Evolutionary conservation across 1,140 invertebrate genomes (phyloP).

Genomic region (Battus philenor): DNA sequence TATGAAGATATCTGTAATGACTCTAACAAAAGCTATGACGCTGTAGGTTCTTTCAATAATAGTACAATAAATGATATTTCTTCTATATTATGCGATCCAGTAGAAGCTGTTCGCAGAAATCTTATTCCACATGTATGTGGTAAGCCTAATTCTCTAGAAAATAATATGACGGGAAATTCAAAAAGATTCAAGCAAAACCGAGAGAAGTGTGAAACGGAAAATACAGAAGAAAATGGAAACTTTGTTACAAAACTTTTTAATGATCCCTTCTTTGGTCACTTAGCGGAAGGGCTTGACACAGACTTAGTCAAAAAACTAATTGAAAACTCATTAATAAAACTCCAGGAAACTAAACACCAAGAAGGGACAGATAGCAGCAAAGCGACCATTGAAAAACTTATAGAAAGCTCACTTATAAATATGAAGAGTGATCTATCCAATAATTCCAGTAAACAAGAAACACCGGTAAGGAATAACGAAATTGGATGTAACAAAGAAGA

Average conservation of each 20-base stretch:
- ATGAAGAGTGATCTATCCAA: slow-evolving; percentile 68
- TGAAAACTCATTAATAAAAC: slow-evolving; percentile 79
- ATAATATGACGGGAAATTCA: slow-evolving; percentile 21
- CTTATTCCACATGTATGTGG: slow-evolving; percentile 84
- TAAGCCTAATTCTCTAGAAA: slow-evolving; percentile 68
- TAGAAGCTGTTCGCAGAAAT: slow-evolving; percentile 82
- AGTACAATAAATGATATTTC: slow-evolving; percentile 61
- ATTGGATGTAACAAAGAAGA: slow-evolving; percentile 24
- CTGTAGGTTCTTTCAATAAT: slow-evolving; percentile 22
- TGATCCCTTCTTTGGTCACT: slow-evolving; percentile 78
- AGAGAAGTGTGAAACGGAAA: slow-evolving; percentile 14
- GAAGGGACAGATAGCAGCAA: slow-evolving; percentile 77
- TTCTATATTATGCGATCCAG: slow-evolving; percentile 79
- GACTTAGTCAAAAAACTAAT: slow-evolving; percentile 78
- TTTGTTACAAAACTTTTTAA: slow-evolving; percentile 78
- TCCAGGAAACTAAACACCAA: slow-evolving; percentile 75
- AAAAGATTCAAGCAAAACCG: slow-evolving; percentile 13
- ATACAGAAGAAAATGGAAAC: slow-evolving; percentile 50
- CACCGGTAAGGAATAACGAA: slow-evolving; percentile 28
- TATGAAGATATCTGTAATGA: slow-evolving; percentile 62
- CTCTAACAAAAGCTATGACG: slow-evolving; percentile 31
- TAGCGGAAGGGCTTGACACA: slow-evolving; percentile 78
- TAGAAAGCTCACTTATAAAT: slow-evolving; percentile 76
- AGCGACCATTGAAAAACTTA: slow-evolving; percentile 77
- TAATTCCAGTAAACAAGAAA: slow-evolving; percentile 27